Evolutionary conservation across 2,888 invertebrate species (phyloP), one percentile per base, ranked within the genome.

Genomic region (Campoplex nolae): DNA sequence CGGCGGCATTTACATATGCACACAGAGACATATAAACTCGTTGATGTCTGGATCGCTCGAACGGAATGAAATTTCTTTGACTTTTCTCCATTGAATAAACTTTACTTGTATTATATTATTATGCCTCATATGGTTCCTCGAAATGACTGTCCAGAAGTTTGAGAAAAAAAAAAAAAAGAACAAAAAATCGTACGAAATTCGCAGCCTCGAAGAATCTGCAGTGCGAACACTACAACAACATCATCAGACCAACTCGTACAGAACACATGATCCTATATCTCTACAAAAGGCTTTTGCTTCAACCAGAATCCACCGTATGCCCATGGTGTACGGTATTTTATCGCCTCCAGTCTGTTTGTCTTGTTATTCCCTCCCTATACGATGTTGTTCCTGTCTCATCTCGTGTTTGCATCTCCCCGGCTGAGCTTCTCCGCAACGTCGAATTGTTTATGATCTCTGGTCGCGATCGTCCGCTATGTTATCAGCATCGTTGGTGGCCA

Each of bases 321-420:
- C 48, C 38, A 16, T 51, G 9, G 58, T 45, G 32, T 79, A 32
- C 70, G 28, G 73, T 73, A 54, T 71, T 76, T 76, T 86, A 75
- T 81, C 77, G 80, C 80, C 83, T 80, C 77, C 32, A 56, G 80
- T 67, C 80, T 86, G 76, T 80, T 80, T 83, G 67, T 80, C 80
- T 71, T 83, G 86, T 82, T 82, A 74, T 80, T 81, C 38, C 77
- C 74, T n/a, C 67, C 70, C 45, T 32, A 28, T 51, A 65, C 62
- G 67, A 76, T 81, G 86, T 83, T 83, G 76, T 83, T 77, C 51
- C 73, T 76, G 83, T 71, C 86, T 86, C 86, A 83, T 84, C 83
- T 80, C 73, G 65, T 84, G 80, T 86, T 84, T 86, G 77, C 86
- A 83, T 83, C 83, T 84, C 80, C 62, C 6, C 7, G 54, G 76